Evolutionary conservation across 2,888 invertebrate genomes (phyloP).

Genomic region (Bombylius major): DNA sequence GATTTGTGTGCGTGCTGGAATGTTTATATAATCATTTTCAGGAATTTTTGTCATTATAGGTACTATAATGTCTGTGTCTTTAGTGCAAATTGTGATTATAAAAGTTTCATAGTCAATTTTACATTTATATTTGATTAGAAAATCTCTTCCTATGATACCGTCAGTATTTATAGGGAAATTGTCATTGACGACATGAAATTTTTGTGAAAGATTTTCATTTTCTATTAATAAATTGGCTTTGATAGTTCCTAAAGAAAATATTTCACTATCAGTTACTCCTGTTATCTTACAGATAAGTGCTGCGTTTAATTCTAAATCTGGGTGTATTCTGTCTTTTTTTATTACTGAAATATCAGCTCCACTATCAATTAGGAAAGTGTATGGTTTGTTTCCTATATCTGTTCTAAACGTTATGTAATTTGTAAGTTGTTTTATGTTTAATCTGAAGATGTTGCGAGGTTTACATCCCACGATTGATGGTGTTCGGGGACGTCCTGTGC

Average conservation of each 20-base stretch:
- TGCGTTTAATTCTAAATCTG: not conserved
- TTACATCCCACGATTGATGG: not conserved
- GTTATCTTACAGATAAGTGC: not conserved
- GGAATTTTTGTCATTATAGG: not conserved
- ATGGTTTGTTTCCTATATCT: too few species aligned
- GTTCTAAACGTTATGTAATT: not conserved
- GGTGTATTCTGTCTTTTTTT: not conserved
- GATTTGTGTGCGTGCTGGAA: slow-evolving; percentile 2
- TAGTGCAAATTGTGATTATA: not conserved
- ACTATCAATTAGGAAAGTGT: not conserved
- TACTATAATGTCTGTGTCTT: not conserved
- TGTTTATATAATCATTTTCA: not conserved
- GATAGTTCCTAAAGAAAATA: not conserved
- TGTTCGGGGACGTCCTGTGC: too few species aligned
- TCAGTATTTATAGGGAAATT: slow-evolving; percentile 3
- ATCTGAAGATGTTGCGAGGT: not conserved
- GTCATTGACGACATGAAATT: not conserved
- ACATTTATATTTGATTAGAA: not conserved
- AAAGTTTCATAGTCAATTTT: slow-evolving; percentile 5
- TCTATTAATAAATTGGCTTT: not conserved
- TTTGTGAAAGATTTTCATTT: not conserved
- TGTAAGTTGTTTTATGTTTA: not conserved
- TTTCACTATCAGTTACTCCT: not conserved
- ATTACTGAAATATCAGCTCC: not conserved
- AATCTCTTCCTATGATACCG: slow-evolving; percentile 4